A percentile compares a stretch with the other conserved stretches of the same genome.
phyloP scores from a whole-genome alignment of 2,888 invertebrate species.

The Himalopsyche anomala region DNA sequence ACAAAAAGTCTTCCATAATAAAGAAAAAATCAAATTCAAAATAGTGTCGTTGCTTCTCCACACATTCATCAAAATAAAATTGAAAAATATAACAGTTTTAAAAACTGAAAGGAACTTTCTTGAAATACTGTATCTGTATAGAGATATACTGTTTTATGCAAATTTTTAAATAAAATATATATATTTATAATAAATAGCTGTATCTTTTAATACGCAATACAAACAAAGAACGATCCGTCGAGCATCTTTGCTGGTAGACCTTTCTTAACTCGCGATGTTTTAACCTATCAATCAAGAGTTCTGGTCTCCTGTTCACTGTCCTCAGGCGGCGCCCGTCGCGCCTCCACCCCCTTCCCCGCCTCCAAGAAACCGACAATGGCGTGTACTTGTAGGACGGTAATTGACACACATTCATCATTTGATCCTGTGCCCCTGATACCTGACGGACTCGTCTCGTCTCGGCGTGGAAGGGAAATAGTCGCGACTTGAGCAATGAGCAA shows the following conservation, averaged over 20 bases:
- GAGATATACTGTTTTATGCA: too few species aligned
- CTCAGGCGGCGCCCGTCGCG: slow-evolving; percentile 44
- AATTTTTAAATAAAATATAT: too few species aligned
- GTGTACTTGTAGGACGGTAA: slow-evolving; percentile 61
- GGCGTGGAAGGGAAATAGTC: slow-evolving; percentile 38
- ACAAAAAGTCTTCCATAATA: too few species aligned
- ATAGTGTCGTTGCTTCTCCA: too few species aligned
- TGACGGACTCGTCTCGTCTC: slow-evolving; percentile 9
- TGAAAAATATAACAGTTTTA: too few species aligned
- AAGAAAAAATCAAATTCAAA: too few species aligned
- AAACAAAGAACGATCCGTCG: slow-evolving; percentile 52
- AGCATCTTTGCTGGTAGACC: slow-evolving; percentile 31
- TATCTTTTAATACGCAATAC: neutral
- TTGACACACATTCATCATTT: slow-evolving; percentile 64
- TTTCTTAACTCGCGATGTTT: slow-evolving; percentile 50
- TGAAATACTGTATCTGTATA: too few species aligned
- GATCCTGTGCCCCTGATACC: slow-evolving; percentile 44
- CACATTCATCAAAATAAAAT: too few species aligned
- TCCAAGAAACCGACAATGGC: slow-evolving; percentile 48
- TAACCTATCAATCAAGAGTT: slow-evolving; percentile 55
- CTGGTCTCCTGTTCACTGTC: slow-evolving; percentile 48
- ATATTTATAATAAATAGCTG: too few species aligned
- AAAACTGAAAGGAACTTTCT: too few species aligned
- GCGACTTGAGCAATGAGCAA: neutral
- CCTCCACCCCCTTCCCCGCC: slow-evolving; percentile 49